These are phyloP conservation scores for Crypturellus tataupa DNA, from an alignment of 2,797 vertebrate species.

Conservation along the genomic window DNA sequence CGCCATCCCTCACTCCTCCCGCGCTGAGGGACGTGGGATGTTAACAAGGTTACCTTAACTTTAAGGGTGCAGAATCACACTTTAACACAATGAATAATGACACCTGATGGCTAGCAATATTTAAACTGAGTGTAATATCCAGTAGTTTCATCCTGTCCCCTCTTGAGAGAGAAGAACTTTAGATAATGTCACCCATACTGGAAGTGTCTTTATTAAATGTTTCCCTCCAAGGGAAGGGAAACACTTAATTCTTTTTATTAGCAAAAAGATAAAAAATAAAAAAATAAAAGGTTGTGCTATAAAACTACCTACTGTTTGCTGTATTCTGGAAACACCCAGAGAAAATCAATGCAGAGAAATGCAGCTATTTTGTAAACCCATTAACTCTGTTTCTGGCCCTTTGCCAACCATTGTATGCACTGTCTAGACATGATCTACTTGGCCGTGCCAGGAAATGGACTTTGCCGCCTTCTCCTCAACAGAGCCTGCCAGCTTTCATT, in stretches of 20 bases:
- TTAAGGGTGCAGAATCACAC: background rate
- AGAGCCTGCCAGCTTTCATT: background rate
- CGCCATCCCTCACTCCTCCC: background rate
- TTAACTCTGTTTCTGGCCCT: background rate
- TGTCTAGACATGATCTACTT: background rate
- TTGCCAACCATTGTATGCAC: background rate
- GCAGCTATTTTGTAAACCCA: slow-evolving; percentile 29
- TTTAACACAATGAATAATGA: background rate
- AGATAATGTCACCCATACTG: background rate
- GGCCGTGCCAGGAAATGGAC: background rate
- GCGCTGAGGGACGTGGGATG: background rate
- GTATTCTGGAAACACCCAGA: background rate
- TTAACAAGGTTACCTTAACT: background rate
- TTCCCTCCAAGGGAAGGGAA: background rate
- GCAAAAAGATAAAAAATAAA: background rate
- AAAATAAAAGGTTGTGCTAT: background rate
- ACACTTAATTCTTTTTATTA: background rate
- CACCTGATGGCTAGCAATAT: background rate
- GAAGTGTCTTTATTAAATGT: background rate
- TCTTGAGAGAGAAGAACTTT: background rate
- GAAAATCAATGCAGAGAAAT: slow-evolving; percentile 43
- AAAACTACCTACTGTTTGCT: background rate
- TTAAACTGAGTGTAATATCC: background rate
- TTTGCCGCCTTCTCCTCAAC: background rate
- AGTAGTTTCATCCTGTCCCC: background rate